phyloP scores from a whole-genome alignment of 2,113 vertebrate genomes.

The Psilopogon haemacephalus region DNA sequence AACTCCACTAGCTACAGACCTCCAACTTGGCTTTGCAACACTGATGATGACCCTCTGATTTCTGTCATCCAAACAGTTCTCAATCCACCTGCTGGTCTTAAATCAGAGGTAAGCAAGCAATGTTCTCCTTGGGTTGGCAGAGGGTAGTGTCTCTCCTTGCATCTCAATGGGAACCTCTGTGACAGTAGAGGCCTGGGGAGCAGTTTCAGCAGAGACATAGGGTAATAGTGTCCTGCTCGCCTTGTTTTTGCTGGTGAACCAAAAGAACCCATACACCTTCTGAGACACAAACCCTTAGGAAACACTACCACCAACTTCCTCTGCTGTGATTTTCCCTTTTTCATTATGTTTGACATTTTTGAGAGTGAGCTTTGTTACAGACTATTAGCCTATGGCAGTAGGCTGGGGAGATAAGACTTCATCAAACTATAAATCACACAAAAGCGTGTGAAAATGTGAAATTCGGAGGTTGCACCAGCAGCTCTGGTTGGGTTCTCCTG shows the following conservation, averaged over 20 bases:
- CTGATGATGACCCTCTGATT: background rate
- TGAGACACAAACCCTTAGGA: background rate
- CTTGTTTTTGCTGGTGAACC: background rate
- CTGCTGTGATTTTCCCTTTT: slow-evolving; percentile 39
- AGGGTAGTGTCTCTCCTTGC: background rate
- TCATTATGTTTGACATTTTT: slow-evolving; percentile 68
- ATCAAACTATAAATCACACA: slow-evolving; percentile 67
- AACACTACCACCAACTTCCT: slow-evolving; percentile 15
- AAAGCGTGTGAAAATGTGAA: slow-evolving; percentile 40
- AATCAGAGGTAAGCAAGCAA: background rate
- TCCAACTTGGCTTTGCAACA: background rate
- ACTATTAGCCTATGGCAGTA: slow-evolving; percentile 71
- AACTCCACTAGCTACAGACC: background rate
- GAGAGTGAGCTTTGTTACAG: slow-evolving; percentile 69
- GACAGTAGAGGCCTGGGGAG: background rate
- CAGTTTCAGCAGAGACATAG: background rate
- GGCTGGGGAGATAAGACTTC: slow-evolving; percentile 69
- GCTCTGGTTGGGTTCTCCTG: slow-evolving; percentile 19
- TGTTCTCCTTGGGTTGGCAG: background rate
- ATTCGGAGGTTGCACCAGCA: background rate
- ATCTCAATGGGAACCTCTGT: background rate
- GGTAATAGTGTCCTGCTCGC: rapidly evolving
- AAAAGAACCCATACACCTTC: rapidly evolving
- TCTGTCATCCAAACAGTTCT: background rate
- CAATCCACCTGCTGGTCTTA: background rate